Percentiles rank a stretch among this genome's conserved stretches.
phyloP scores from a whole-genome alignment of 92 coral and sea anemone species.

The Virgularia gustaviana region DNA sequence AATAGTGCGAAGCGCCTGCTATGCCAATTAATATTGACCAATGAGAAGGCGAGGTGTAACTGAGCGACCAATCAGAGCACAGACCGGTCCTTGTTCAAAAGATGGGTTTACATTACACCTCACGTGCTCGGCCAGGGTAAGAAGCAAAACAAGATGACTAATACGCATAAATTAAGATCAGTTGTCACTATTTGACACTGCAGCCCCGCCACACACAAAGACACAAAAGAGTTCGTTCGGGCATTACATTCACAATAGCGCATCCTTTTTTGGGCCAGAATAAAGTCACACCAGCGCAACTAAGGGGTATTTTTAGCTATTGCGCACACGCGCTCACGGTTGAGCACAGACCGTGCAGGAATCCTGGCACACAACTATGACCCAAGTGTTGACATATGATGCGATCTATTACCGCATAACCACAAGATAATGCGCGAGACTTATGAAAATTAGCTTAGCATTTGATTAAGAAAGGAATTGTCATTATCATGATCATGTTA shows the following conservation, averaged over 20 bases:
- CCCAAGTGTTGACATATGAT: too few relatives aligned
- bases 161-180: conserved; percentile 4
- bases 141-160: not conserved
- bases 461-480: too few relatives aligned
- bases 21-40: conserved; percentile 11
- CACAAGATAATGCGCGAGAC: too few relatives aligned
- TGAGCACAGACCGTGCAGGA: too few relatives aligned
- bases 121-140: conserved; percentile 17
- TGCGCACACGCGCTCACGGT: too few relatives aligned
- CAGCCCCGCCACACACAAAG: conserved; percentile 26
- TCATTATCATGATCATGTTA: too few relatives aligned
- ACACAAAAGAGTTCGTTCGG: not conserved
- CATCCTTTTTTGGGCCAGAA: too few relatives aligned
- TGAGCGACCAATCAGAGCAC: conserved; percentile 25
- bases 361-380: too few relatives aligned
- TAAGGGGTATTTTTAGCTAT: not conserved
- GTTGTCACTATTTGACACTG: conserved; percentile 14
- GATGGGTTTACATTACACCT: conserved; percentile 22
- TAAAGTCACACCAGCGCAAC: not conserved
- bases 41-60: conserved; percentile 13
- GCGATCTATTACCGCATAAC: too few relatives aligned
- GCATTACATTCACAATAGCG: not conserved
- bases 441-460: too few relatives aligned
- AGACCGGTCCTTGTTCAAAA: conserved; percentile 24
- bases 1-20: conserved; percentile 17